phyloP scores from a whole-genome alignment of 1,140 invertebrate species.

The Drosophila gunungcola region DNA sequence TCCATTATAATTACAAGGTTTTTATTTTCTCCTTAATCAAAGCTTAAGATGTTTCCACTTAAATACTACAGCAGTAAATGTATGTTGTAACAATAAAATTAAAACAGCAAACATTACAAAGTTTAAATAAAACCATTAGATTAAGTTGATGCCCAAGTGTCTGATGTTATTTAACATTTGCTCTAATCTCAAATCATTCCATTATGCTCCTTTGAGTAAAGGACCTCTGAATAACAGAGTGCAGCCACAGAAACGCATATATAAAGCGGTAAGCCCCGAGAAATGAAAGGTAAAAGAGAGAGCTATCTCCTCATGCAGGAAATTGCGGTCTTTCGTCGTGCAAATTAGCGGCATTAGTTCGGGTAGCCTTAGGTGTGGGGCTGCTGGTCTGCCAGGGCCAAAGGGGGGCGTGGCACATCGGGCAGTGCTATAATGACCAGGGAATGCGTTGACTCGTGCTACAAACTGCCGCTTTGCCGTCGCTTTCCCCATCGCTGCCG shows the following conservation, averaged over 20 bases:
- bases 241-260: background rate
- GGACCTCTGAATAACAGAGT: slow-evolving; percentile 12
- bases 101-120: too few relatives aligned
- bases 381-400: background rate
- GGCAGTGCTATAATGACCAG: slow-evolving; percentile 56
- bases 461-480: slow-evolving; percentile 57
- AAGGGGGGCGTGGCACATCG: background rate
- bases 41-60: too few relatives aligned
- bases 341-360: slow-evolving; percentile 72
- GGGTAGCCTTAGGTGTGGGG: background rate
- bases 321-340: slow-evolving; percentile 48
- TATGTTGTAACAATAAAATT: too few relatives aligned
- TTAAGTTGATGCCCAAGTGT: background rate
- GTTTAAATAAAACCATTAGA: background rate
- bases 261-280: slow-evolving; percentile 13
- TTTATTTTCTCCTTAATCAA: too few relatives aligned
- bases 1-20: too few relatives aligned
- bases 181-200: background rate
- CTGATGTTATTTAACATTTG: background rate
- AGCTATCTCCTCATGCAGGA: slow-evolving; percentile 29
- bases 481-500: slow-evolving; percentile 51
- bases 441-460: slow-evolving; percentile 46
- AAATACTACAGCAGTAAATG: too few relatives aligned
- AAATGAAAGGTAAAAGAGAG: background rate
- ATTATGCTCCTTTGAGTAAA: slow-evolving; percentile 6